A percentile compares a stretch with the other conserved stretches of the same genome.
Conservation (phyloP, 1,140 invertebrate genomes). For the Diorhabda sublineata region DNA sequence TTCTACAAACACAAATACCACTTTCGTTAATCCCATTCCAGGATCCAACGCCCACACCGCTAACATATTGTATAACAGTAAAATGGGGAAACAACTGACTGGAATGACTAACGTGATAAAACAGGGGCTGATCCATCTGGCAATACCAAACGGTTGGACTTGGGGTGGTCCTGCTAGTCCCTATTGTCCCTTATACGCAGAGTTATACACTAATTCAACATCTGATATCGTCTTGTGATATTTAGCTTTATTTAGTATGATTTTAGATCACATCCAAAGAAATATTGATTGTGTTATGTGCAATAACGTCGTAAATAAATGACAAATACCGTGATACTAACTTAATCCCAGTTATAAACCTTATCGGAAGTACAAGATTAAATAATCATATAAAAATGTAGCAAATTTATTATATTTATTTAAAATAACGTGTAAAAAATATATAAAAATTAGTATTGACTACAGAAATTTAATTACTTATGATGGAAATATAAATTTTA, state of each 20-base stretch:
- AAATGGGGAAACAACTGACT: slow-evolving; percentile 38
- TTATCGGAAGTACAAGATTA: too few species aligned
- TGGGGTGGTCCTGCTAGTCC: slow-evolving; percentile 73
- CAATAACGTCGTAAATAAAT: too few species aligned
- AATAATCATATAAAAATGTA: too few species aligned
- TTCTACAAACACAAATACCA: slow-evolving; percentile 36
- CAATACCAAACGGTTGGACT: slow-evolving; percentile 74
- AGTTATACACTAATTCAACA: slow-evolving; percentile 43
- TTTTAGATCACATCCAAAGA: slow-evolving; percentile 16
- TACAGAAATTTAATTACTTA: too few species aligned
- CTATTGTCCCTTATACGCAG: slow-evolving; percentile 69
- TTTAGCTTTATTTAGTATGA: slow-evolving; percentile 28
- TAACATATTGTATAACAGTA: slow-evolving; percentile 37
- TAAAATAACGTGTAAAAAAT: too few species aligned
- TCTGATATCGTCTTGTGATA: slow-evolving; percentile 36
- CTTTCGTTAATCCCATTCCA: slow-evolving; percentile 25
- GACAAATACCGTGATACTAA: too few species aligned
- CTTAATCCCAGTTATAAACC: too few species aligned
- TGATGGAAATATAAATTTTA: too few species aligned
- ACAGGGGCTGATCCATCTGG: slow-evolving; percentile 67
- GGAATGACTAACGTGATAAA: slow-evolving; percentile 61
- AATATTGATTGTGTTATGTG: not conserved
- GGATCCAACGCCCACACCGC: slow-evolving; percentile 23
- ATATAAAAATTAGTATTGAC: too few species aligned
- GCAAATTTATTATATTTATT: too few species aligned